Evolutionary conservation across 2,888 invertebrate species (phyloP).

Genomic region (Aleiodes testaceus): DNA sequence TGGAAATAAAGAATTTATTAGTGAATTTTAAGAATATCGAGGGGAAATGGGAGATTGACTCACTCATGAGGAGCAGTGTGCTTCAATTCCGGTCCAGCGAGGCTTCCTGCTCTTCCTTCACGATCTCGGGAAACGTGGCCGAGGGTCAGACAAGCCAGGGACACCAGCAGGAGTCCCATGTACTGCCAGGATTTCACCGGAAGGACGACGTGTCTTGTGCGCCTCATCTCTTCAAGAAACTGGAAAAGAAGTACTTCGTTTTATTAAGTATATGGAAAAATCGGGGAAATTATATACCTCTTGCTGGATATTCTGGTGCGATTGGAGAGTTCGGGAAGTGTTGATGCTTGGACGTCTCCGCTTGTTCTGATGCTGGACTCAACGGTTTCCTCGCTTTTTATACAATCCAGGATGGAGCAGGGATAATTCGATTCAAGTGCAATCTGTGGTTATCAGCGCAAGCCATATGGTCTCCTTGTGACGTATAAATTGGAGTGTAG

Average conservation of each 20-base stretch:
- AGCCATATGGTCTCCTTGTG: slow-evolving; percentile 63
- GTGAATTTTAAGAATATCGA: too few species aligned
- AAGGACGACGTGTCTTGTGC: slow-evolving; percentile 65
- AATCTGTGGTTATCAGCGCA: slow-evolving; percentile 69
- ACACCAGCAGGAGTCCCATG: slow-evolving; percentile 66
- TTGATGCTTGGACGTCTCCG: slow-evolving; percentile 46
- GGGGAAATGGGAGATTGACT: slow-evolving; percentile 34
- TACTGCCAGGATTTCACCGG: slow-evolving; percentile 69
- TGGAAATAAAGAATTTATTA: slow-evolving; percentile 38
- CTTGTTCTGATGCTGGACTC: slow-evolving; percentile 53
- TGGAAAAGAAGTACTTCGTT: background rate
- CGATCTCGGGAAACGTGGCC: slow-evolving; percentile 67
- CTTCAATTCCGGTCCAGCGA: slow-evolving; percentile 66
- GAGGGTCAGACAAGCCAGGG: slow-evolving; percentile 66
- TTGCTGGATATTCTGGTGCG: slow-evolving; percentile 25
- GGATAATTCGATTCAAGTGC: slow-evolving; percentile 67
- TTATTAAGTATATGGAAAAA: background rate
- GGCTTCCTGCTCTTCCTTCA: slow-evolving; percentile 66
- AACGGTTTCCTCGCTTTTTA: slow-evolving; percentile 62
- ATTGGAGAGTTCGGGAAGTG: slow-evolving; percentile 49
- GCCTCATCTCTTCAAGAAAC: slow-evolving; percentile 58
- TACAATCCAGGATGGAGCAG: slow-evolving; percentile 43
- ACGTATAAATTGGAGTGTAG: slow-evolving; percentile 26
- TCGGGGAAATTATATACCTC: background rate
- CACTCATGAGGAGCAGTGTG: slow-evolving; percentile 68